These are phyloP conservation scores for Holcopasites calliopsidis DNA, from an alignment of 1,140 invertebrate genomes.

Conservation along the genomic window DNA sequence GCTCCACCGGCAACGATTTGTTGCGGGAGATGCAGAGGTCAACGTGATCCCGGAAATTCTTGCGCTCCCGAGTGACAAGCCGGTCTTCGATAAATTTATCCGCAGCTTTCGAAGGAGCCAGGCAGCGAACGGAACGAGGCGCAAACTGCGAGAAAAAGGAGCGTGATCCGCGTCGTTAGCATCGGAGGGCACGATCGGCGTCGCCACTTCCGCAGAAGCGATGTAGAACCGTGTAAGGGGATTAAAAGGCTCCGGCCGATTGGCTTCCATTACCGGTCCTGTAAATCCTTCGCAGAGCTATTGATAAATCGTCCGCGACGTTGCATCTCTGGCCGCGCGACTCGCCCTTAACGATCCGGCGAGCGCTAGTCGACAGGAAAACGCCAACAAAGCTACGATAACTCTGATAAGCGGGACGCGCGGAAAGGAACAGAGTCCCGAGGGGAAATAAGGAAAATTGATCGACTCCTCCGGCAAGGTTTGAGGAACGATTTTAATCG, in stretches of 20 bases:
- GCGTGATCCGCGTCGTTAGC: conserved; percentile 5
- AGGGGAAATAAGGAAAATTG: conserved; percentile 18
- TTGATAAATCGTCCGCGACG: conserved; percentile 55
- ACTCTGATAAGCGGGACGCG: too few relatives aligned
- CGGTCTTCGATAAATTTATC: too few relatives aligned
- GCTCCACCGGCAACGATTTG: too few relatives aligned
- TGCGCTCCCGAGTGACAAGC: too few relatives aligned
- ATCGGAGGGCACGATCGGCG: conserved; percentile 7
- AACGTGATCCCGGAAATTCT: too few relatives aligned
- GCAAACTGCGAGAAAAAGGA: conserved; percentile 18
- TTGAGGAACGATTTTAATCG: conserved; percentile 9
- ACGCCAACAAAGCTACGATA: conserved; percentile 35
- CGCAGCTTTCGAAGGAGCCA: background rate
- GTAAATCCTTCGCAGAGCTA: conserved; percentile 57
- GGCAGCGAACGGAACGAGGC: background rate
- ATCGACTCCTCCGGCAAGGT: background rate
- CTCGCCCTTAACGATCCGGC: conserved; percentile 51
- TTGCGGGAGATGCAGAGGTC: too few relatives aligned
- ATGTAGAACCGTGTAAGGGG: conserved; percentile 61
- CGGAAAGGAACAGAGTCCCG: too few relatives aligned
- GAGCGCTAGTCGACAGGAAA: conserved; percentile 32
- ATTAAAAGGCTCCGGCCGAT: conserved; percentile 59
- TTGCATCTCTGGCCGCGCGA: conserved; percentile 31
- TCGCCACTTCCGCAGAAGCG: conserved; percentile 46
- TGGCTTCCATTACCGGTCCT: conserved; percentile 57